Conservation (phyloP, 1,140 invertebrate genomes). For the Ylistrum balloti region DNA sequence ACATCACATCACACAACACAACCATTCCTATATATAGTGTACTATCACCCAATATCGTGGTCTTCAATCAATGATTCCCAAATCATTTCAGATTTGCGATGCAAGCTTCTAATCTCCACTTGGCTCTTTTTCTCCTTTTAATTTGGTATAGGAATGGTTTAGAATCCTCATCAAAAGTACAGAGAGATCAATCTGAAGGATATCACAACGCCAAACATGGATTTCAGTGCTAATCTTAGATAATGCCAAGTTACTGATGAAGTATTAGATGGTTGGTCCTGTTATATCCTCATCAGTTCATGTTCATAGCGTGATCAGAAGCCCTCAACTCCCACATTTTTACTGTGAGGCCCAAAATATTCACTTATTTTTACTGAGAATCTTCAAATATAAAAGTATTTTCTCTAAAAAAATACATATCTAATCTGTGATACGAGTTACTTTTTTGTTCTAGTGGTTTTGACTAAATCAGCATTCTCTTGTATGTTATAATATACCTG, state of each 20-base stretch:
- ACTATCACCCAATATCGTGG: not conserved
- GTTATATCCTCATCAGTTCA: conserved; percentile 7
- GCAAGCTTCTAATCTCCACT: not conserved
- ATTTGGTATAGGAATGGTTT: not conserved
- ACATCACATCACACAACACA: not conserved
- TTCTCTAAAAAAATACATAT: no score
- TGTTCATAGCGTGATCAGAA: not conserved
- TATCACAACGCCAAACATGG: not conserved
- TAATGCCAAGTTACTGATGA: not conserved
- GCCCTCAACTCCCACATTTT: not conserved
- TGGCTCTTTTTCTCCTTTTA: not conserved
- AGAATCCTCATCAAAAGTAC: not conserved
- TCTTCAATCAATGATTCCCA: not conserved
- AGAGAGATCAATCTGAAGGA: not conserved
- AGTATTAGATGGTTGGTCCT: not conserved
- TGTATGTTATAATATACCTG: no score
- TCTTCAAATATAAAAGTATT: no score
- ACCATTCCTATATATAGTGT: not conserved
- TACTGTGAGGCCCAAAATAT: no score
- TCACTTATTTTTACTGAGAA: no score
- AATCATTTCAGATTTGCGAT: not conserved
- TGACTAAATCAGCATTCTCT: no score
- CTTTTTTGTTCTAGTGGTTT: no score
- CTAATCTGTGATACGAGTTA: no score
- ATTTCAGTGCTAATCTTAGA: not conserved